These are phyloP conservation scores for Nomada hirtipes DNA, from an alignment of 2,888 invertebrate species.

Conservation along the genomic window DNA sequence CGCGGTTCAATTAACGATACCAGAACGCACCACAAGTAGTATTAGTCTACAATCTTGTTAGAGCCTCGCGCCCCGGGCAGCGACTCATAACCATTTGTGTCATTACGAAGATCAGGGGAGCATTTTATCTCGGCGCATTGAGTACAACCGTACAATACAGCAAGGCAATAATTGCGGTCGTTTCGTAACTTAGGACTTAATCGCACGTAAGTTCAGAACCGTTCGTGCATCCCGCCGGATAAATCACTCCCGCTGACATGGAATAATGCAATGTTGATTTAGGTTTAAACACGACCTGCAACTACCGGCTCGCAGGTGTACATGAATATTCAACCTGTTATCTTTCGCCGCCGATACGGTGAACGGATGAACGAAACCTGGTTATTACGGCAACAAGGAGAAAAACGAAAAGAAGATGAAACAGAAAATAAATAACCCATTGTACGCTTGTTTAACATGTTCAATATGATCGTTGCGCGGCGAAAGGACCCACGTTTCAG, in stretches of 20 bases:
- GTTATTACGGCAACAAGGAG: neutral
- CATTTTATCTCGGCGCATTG: slow-evolving; percentile 56
- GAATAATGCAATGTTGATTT: slow-evolving; percentile 72
- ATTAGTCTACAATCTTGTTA: slow-evolving; percentile 29
- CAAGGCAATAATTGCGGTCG: slow-evolving; percentile 61
- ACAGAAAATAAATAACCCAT: slow-evolving; percentile 6
- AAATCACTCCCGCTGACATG: slow-evolving; percentile 60
- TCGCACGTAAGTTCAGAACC: slow-evolving; percentile 64
- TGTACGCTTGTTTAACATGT: neutral
- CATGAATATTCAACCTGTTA: slow-evolving; percentile 63
- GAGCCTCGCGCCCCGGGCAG: slow-evolving; percentile 23
- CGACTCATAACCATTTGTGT: slow-evolving; percentile 57
- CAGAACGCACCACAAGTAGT: neutral
- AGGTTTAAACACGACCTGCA: slow-evolving; percentile 60
- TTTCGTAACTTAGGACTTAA: slow-evolving; percentile 66
- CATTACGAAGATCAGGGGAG: slow-evolving; percentile 55
- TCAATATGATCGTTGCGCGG: neutral
- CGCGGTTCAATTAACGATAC: slow-evolving; percentile 17
- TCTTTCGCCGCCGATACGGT: slow-evolving; percentile 47
- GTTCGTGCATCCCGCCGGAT: slow-evolving; percentile 45
- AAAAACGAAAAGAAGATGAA: too few species aligned
- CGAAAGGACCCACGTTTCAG: slow-evolving; percentile 2
- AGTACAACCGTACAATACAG: slow-evolving; percentile 33
- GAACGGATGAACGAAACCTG: slow-evolving; percentile 3
- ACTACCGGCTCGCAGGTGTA: slow-evolving; percentile 16